Evolutionary conservation across 2,797 vertebrate genomes (phyloP), one percentile per base, ranked within the genome.

Genomic region (Chiroxiphia lanceolata): DNA sequence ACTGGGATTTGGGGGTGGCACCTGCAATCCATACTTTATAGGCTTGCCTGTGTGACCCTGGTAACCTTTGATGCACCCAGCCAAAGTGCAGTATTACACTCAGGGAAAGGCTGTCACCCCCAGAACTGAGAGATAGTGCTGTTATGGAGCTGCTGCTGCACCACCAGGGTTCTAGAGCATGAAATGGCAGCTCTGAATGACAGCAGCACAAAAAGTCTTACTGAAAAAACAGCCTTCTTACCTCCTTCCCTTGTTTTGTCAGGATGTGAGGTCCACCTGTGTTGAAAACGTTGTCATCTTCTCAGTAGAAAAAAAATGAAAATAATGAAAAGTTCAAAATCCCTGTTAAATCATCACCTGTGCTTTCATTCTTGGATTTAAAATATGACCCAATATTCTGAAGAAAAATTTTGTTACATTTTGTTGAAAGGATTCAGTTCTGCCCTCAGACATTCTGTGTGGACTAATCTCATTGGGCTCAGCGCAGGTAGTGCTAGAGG

Each of bases 1-100:
- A 14, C 27, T 94, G 96, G 91, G 93, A 91, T 93, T 94, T 91
- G 61, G 65, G 78, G 90, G 63, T 96, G 82, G 53, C 84, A 83
- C 91, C 93, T 90, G 65, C 88, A 95, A 69, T 70, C 77, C 88
- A 44, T 54, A 57, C 60, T 82, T 96, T 51, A 89, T 87, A 53
- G 50, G 40, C 81, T 95, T 95, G 86, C 25, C 81, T 92, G 61
- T 48, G 44, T 94, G 84, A 85, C 68, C 87, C 21, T 44, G 47
- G 59, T 60, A 89, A 70, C 93, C 94, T 93, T 90, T 90, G 75
- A 59, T 88, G 42, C 60, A 15, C 29, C 26, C 61, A 89, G 68
- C 34, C 78, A 70, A 87, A 94, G 42, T 77, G 59, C 64, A 70
- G 34, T 47, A 9, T 44, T 74, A 59, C 31, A 15, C 63, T 70